Conservation (phyloP, 2,113 vertebrate genomes). For the Cairina moschata region DNA sequence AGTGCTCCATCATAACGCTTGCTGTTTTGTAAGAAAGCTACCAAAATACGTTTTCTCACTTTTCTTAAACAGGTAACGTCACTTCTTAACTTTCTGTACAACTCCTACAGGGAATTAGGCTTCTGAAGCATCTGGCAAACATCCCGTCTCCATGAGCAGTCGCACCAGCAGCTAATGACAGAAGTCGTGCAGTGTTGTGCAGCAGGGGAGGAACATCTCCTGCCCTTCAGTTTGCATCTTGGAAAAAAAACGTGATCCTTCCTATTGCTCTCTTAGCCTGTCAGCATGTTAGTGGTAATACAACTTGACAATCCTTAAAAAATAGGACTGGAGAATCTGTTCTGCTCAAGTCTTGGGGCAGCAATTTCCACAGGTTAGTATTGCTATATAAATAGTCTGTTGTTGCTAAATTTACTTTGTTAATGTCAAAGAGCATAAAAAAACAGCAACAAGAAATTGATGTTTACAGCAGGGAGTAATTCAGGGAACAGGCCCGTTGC, state of each 20-base stretch:
- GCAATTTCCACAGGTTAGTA: background rate
- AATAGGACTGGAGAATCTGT: background rate
- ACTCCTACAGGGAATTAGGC: fast-evolving
- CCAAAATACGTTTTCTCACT: fast-evolving
- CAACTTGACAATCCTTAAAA: background rate
- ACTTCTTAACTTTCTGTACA: fast-evolving
- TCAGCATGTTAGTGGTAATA: background rate
- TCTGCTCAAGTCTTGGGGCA: background rate
- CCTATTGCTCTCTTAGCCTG: fast-evolving
- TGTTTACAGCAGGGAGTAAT: background rate
- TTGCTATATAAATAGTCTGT: background rate
- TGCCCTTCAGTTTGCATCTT: fast-evolving
- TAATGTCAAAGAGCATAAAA: background rate
- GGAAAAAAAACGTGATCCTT: fast-evolving
- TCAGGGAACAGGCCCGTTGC: fast-evolving
- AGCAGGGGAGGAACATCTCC: background rate
- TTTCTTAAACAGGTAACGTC: background rate
- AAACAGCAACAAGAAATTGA: background rate
- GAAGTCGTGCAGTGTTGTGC: background rate
- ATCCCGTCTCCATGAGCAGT: fast-evolving
- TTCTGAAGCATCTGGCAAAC: fast-evolving
- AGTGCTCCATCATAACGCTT: background rate
- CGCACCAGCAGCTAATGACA: fast-evolving
- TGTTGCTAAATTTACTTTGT: background rate
- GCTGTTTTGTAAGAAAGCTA: fast-evolving